These are phyloP conservation scores for Melanaphis sacchari DNA, from an alignment of 1,140 invertebrate genomes.

Conservation along the genomic window DNA sequence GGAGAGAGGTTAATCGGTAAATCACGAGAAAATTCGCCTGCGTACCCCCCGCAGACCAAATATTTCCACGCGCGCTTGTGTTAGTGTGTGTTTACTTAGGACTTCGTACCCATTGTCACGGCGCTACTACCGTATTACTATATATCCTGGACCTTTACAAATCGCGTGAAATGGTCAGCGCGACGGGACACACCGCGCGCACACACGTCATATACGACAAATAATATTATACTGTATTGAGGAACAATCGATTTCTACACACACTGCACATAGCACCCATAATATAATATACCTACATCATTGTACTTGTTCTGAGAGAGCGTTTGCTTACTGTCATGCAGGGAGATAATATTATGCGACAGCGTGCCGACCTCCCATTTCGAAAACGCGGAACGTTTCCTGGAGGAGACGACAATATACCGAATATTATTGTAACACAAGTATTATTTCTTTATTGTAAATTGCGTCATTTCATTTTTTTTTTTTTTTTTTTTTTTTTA, in stretches of 20 bases:
- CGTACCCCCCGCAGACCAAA: not conserved
- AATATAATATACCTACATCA: slow-evolving; percentile 1
- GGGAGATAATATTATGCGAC: not conserved
- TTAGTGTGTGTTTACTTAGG: not conserved
- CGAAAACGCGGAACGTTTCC: not conserved
- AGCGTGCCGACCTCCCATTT: not conserved
- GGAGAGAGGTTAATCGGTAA: not conserved
- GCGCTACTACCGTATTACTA: not conserved
- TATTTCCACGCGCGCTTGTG: not conserved
- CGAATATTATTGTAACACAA: not conserved
- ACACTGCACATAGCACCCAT: not conserved
- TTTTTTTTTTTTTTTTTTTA: not conserved
- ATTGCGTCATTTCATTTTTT: not conserved
- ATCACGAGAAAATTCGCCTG: not conserved
- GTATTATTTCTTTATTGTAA: not conserved
- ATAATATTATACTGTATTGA: not conserved
- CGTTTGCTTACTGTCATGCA: not conserved
- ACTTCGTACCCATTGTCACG: not conserved
- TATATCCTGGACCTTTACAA: not conserved
- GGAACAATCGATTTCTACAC: not conserved
- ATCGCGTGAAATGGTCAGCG: not conserved
- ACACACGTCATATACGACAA: not conserved
- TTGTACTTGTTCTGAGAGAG: not conserved
- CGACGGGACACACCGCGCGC: not conserved
- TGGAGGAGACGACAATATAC: not conserved